Evolutionary conservation across 2,888 invertebrate species (phyloP).

Genomic region (Lamellibrachia satsuma): DNA sequence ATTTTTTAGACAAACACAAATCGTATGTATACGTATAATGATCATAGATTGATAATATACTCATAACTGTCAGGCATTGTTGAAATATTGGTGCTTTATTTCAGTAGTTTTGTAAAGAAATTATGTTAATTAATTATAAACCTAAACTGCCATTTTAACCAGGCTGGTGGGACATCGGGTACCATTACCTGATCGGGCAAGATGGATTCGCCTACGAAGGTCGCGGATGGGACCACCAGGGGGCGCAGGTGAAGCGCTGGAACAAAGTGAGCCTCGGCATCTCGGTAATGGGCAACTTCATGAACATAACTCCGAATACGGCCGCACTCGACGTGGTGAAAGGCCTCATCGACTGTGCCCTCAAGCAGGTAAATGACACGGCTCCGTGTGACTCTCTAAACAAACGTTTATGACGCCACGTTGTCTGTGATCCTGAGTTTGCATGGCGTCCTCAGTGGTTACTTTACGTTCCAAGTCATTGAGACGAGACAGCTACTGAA

Average conservation of each 20-base stretch:
- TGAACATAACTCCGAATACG: slow-evolving; percentile 39
- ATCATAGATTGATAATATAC: too few relatives aligned
- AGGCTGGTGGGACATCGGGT: slow-evolving; percentile 60
- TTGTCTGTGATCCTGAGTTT: neutral
- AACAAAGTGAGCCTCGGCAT: slow-evolving; percentile 66
- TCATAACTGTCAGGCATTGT: too few relatives aligned
- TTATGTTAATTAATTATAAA: neutral
- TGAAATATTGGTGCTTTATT: neutral
- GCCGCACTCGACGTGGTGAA: slow-evolving; percentile 42
- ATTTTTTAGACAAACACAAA: too few relatives aligned
- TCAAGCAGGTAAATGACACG: slow-evolving; percentile 33
- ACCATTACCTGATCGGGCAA: slow-evolving; percentile 59
- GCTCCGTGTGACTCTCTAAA: too few relatives aligned
- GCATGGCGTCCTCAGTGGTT: neutral
- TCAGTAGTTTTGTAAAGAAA: neutral
- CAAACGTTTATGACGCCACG: neutral
- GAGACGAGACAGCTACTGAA: too few relatives aligned
- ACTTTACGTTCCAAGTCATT: too few relatives aligned
- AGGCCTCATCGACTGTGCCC: slow-evolving; percentile 46
- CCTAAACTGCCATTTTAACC: neutral
- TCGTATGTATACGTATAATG: too few relatives aligned
- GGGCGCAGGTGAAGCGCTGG: slow-evolving; percentile 64
- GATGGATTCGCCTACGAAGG: slow-evolving; percentile 46
- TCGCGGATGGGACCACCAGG: slow-evolving; percentile 41
- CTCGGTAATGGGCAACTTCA: slow-evolving; percentile 49